Evolutionary conservation across 2,113 vertebrate genomes (phyloP).

Genomic region (Entelurus aequoreus): DNA sequence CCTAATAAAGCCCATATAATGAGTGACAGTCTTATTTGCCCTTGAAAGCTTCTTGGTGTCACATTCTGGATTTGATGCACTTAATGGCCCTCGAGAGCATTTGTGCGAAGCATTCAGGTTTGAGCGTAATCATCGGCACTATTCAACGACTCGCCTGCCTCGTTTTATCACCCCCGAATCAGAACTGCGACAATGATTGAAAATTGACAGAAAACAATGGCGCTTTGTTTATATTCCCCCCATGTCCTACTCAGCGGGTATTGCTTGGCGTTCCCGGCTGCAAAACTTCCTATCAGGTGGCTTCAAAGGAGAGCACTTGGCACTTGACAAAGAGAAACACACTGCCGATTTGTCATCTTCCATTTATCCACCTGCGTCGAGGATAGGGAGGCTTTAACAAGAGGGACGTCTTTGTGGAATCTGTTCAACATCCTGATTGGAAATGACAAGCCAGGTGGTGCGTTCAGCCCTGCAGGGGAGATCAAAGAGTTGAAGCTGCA

Average conservation of each 20-base stretch:
- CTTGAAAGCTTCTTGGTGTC: conserved; percentile 18
- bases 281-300: conserved; percentile 35
- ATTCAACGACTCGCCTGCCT: neutral
- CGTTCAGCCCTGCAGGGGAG: conserved; percentile 53
- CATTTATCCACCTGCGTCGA: conserved; percentile 43
- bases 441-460: conserved; percentile 60
- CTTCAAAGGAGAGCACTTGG: conserved; percentile 34
- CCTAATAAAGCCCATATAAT: conserved; percentile 16
- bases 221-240: conserved; percentile 23
- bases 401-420: conserved; percentile 46
- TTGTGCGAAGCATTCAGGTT: conserved; percentile 8
- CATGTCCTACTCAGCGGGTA: conserved; percentile 32
- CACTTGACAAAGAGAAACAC: conserved; percentile 28
- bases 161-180: conserved; percentile 8
- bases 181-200: conserved; percentile 1
- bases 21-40: conserved; percentile 31
- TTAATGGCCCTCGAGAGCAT: conserved; percentile 16
- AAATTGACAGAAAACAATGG: conserved; percentile 18
- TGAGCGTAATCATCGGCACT: conserved; percentile 2
- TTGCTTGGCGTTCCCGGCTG: conserved; percentile 18
- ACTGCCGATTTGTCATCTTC: conserved; percentile 49
- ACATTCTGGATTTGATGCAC: conserved; percentile 32
- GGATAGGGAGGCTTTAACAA: conserved; percentile 22
- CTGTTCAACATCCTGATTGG: conserved; percentile 65
- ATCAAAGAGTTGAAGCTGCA: conserved; percentile 55